A percentile compares a stretch with the other conserved stretches of the same genome.
phyloP scores from a whole-genome alignment of 2,888 invertebrate species.

The Xanthia togata region DNA sequence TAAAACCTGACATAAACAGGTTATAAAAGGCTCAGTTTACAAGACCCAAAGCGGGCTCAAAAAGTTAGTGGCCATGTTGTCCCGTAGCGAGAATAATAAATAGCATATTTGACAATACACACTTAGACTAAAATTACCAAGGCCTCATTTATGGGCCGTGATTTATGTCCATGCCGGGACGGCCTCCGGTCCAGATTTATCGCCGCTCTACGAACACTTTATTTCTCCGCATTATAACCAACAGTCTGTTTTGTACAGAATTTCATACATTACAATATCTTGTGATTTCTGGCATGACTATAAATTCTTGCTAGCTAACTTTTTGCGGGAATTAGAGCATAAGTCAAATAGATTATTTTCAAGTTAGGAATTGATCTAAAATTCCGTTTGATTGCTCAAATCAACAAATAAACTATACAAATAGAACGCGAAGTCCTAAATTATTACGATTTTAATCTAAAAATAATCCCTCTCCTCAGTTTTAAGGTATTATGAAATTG shows the following conservation, averaged over 20 bases:
- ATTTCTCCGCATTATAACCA: slow-evolving; percentile 55
- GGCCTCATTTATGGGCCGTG: slow-evolving; percentile 60
- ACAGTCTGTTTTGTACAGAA: slow-evolving; percentile 51
- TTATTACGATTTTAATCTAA: too few relatives aligned
- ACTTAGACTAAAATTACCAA: slow-evolving; percentile 56
- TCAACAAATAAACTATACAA: too few relatives aligned
- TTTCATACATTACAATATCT: slow-evolving; percentile 32
- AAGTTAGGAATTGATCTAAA: too few relatives aligned
- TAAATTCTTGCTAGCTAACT: background rate
- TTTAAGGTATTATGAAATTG: background rate
- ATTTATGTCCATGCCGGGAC: slow-evolving; percentile 56
- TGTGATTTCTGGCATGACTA: background rate
- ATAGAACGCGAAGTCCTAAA: too few relatives aligned
- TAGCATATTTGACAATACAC: slow-evolving; percentile 61
- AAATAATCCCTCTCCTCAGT: too few relatives aligned
- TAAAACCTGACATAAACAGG: slow-evolving; percentile 39
- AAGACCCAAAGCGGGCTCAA: slow-evolving; percentile 35
- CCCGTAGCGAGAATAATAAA: slow-evolving; percentile 58
- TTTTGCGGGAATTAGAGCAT: background rate
- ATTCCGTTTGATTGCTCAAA: too few relatives aligned
- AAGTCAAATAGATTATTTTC: too few relatives aligned
- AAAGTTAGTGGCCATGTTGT: slow-evolving; percentile 55
- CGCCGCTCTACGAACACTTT: slow-evolving; percentile 55
- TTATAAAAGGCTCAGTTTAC: slow-evolving; percentile 52
- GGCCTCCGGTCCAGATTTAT: slow-evolving; percentile 54